Conservation (phyloP, 1,140 invertebrate species). For the Pseudobourletiella spinata region DNA sequence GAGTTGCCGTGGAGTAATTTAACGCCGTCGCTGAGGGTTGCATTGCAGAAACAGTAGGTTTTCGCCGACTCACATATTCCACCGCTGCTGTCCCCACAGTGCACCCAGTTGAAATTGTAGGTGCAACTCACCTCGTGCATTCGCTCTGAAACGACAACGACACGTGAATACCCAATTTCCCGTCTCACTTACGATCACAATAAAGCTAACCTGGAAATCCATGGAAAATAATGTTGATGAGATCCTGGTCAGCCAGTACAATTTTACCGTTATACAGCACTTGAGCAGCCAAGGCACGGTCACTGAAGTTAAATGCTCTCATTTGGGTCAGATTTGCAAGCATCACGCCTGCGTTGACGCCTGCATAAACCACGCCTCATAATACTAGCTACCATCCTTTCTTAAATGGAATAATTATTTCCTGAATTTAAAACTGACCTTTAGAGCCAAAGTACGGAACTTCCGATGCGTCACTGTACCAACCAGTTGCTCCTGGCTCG, state of each 20-base stretch:
- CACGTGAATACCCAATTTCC: too few relatives aligned
- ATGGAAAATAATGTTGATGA: constrained; percentile 92
- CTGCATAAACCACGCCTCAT: constrained; percentile 49
- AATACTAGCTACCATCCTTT: too few relatives aligned
- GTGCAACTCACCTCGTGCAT: constrained; percentile 58
- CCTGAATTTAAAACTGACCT: constrained; percentile 42
- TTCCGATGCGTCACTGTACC: constrained; percentile 91
- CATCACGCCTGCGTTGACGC: constrained; percentile 94
- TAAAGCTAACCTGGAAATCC: constrained; percentile 59
- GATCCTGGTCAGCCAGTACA: constrained; percentile 94
- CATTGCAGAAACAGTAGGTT: neutral
- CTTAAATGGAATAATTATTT: too few relatives aligned
- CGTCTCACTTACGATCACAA: neutral
- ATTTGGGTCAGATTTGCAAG: constrained; percentile 91
- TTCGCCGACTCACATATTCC: neutral
- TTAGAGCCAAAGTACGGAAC: constrained; percentile 87
- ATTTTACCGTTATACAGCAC: constrained; percentile 76
- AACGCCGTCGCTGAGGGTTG: neutral
- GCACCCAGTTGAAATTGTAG: constrained; percentile 66
- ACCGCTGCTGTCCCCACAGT: constrained; percentile 50
- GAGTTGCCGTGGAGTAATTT: neutral
- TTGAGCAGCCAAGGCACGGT: constrained; percentile 73
- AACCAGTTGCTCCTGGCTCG: constrained; percentile 81
- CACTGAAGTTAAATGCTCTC: constrained; percentile 72
- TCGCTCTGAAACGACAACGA: constrained; percentile 50